Percentiles rank a stretch among this genome's conserved stretches.
phyloP scores from a whole-genome alignment of 2,113 vertebrate species.

The Rattus rattus region DNA sequence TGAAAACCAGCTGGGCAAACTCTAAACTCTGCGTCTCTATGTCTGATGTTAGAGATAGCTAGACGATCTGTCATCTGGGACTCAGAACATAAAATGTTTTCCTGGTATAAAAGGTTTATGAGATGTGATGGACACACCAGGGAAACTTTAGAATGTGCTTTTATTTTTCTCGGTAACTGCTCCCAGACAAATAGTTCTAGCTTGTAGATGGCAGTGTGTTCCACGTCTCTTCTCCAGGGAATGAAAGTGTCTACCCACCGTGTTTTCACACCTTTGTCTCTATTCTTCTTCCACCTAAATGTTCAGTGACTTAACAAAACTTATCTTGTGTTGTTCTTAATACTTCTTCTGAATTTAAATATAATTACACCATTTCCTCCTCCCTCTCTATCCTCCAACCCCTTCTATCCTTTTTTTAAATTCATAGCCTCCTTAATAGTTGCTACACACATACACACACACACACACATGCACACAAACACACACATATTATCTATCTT shows the following conservation, averaged over 20 bases:
- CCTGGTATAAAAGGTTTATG: not conserved
- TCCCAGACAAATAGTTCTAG: not conserved
- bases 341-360: not conserved
- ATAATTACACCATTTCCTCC: not conserved
- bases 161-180: not conserved
- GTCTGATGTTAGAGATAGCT: no score
- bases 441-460: not conserved
- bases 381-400: not conserved
- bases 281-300: not conserved
- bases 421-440: not conserved
- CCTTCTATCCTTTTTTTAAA: not conserved
- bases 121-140: not conserved
- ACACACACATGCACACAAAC: no score
- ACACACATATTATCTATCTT: no score
- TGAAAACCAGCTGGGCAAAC: no score
- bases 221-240: not conserved
- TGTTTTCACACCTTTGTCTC: not conserved
- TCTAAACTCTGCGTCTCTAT: no score
- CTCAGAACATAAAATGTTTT: not conserved
- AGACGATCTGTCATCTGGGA: not conserved
- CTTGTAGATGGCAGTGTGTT: not conserved
- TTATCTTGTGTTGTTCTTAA: not conserved
- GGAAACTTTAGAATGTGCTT: not conserved
- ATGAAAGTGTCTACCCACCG: not conserved
- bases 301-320: not conserved